phyloP scores from a whole-genome alignment of 2,797 vertebrate genomes.

The Dallia pectoralis region DNA sequence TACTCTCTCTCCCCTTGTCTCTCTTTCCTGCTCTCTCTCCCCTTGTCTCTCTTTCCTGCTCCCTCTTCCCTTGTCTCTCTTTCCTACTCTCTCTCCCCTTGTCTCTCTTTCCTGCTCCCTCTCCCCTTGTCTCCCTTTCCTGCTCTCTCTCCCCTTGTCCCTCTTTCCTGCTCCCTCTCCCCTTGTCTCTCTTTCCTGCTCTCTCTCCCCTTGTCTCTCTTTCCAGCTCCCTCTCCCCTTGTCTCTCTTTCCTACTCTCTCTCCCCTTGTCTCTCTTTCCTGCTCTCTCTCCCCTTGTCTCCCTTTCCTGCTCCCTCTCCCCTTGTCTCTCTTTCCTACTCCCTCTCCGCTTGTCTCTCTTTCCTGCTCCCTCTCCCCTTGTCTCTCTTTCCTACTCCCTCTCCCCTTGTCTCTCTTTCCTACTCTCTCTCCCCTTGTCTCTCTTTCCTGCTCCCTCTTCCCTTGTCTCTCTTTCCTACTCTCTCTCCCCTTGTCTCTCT shows the following conservation, averaged over 20 bases:
- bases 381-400: background rate
- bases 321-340: background rate
- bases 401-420: background rate
- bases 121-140: background rate
- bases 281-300: background rate
- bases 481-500: background rate
- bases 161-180: background rate
- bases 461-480: background rate
- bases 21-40: background rate
- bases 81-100: background rate
- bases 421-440: slow-evolving; percentile 47
- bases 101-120: background rate
- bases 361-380: background rate
- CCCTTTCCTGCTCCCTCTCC: background rate
- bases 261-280: background rate
- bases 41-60: background rate
- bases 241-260: background rate
- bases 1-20: background rate
- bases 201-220: background rate
- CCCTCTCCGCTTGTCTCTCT: background rate
- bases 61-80: background rate
- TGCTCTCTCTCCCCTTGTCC: background rate
- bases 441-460: background rate
- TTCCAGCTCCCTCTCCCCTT: background rate
- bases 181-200: background rate